Evolutionary conservation across 1,140 invertebrate species (phyloP), one percentile per base, ranked within the genome.

Genomic region (Potamilus streckersoni): DNA sequence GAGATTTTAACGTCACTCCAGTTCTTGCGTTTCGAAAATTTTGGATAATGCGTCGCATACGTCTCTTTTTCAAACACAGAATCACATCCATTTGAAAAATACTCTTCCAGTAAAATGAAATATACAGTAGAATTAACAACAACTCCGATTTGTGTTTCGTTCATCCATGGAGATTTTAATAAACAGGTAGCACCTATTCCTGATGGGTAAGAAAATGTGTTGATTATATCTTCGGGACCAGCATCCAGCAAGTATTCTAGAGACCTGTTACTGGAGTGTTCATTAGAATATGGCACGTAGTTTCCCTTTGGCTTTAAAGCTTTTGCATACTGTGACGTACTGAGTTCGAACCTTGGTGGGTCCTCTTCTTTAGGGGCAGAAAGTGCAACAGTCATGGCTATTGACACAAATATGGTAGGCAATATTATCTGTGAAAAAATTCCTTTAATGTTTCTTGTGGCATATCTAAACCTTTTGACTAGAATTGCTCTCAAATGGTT

Each of bases 351-450:
- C 2, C 70, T 69, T 4, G 58, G 62, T 16, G 70, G 70, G 58
- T 77, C 75, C 12, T 38, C 31, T 31, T 60, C 69, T 61, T 57
- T 61, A 1, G 75, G 75, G 15, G 75, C 75, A 14, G 75, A 63
- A 60, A 77, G 56, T 17, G 75, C 75, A 68, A 77, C 73, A 8
- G 75, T 77, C 75, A 77, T 77, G 56, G 75, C 68, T 20, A 77
- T 77, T 17, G 75, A 72, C 19, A 77, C 70, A 62, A 77, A 77
- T 55, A 77, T 49, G 8, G 75, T 65, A 11, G 75, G 75, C 27
- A 77, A 55, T 19, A 77, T 61, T 8, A 77, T 72, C 69, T 77
- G 75, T 38, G 75, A 77, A 14, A 77, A 65, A 2, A 77, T 19
- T 0, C 65, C 75, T 55, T 77, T 77, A 19, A 63, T 8, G 65